Base-by-base conservation (phyloP, 2,797 vertebrate species). In the Eospalax fontanierii region DNA sequence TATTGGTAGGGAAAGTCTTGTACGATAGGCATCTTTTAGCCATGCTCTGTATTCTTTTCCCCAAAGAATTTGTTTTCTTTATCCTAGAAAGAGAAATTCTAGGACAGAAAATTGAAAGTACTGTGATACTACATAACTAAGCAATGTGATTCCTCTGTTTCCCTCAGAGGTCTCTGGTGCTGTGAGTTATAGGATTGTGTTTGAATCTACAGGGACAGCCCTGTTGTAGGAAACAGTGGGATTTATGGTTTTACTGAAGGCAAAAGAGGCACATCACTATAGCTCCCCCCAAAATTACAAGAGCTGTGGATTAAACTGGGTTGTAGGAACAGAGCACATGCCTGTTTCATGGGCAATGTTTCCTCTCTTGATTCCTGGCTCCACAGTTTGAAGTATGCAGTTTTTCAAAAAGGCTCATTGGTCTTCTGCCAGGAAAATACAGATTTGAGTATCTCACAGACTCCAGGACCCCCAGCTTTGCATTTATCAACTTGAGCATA, bases 341-440 rank as follows among this genome's bases (percentile, higher is more conserved):
- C 43, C 70, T 93, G 70, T 95, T 85, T 82, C 88, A 16, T 15
- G 24, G 26, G 3, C 30, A 50, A n/a, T 65, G 1, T 30, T 87
- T 96, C 91, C 59, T 61, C 9, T 92, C 63, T 89, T 84, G 66
- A 89, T 81, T 94, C 79, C 73, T 79, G 90, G 70, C 73, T 84
- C 65, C 46, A 73, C 24, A 87, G 54, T 79, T 40, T 85, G n/a
- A 90, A 54, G 21, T 46, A 19, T 87, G 30, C 87, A 71, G 63
- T 71, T 93, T 94, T 91, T 66, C 79, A 76, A 68, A 90, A 57
- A 78, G 71, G 46, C 59, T 81, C 28, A 83, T 50, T 87, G 70
- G 74, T 68, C 30, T 2, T 9, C 30, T 40, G 22, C 9, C 50
- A 81, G 43, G 66, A 74, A 46, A 87, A 79, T 15, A 1, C 87